Conservation (phyloP, 2,113 vertebrate genomes). For the Halcyon senegalensis region DNA sequence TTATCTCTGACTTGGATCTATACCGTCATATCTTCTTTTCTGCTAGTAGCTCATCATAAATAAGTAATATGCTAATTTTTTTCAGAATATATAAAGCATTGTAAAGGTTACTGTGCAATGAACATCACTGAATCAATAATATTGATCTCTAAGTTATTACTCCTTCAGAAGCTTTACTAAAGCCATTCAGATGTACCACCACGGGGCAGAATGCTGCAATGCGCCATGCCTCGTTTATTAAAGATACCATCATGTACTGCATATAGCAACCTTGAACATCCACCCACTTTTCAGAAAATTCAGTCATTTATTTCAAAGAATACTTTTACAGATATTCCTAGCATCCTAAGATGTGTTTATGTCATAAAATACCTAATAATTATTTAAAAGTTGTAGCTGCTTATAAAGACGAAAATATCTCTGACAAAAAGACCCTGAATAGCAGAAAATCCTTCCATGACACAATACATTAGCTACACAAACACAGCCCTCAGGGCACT, state of each 20-base stretch:
- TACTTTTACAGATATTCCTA: neutral
- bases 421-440: neutral
- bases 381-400: neutral
- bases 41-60: neutral
- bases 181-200: neutral
- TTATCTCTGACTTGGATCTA: neutral
- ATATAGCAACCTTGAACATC: neutral
- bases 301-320: neutral
- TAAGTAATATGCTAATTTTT: neutral
- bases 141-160: neutral
- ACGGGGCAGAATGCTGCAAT: neutral
- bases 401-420: neutral
- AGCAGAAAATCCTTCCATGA: conserved; percentile 4
- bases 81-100: neutral
- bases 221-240: neutral
- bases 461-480: neutral
- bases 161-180: neutral
- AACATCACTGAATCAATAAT: neutral
- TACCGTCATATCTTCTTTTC: neutral
- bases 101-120: neutral
- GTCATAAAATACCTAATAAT: neutral
- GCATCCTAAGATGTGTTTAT: neutral
- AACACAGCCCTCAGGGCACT: neutral
- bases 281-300: neutral
- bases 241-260: neutral